Evolutionary conservation across 53 echinoderm and acorn worm species (phyloP).

Genomic region (Temnopleurus reevesii): DNA sequence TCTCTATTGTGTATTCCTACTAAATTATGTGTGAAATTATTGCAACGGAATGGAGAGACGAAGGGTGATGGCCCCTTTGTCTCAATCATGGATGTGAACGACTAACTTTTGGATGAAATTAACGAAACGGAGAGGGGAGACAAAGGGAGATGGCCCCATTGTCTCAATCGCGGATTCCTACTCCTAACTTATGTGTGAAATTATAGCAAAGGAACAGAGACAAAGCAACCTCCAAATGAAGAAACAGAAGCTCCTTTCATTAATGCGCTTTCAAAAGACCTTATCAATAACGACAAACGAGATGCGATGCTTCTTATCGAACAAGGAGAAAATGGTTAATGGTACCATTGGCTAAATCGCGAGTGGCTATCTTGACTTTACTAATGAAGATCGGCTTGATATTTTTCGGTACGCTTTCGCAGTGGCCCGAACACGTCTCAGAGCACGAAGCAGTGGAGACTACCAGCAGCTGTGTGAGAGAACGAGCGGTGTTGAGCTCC

Average conservation of each 20-base stretch:
- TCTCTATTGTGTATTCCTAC: no score
- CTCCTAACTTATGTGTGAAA: no score
- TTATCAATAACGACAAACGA: no score
- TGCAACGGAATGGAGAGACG: neutral
- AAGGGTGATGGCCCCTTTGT: neutral
- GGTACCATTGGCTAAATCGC: neutral
- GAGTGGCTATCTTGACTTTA: neutral
- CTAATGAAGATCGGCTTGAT: neutral
- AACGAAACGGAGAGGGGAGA: neutral
- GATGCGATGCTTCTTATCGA: no score
- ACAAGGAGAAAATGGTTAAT: neutral
- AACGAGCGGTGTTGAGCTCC: neutral
- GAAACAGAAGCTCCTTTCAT: no score
- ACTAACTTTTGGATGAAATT: neutral
- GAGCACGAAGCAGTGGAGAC: neutral
- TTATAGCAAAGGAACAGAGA: no score
- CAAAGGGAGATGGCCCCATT: no score
- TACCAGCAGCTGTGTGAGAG: neutral
- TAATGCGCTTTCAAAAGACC: no score
- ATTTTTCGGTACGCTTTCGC: neutral
- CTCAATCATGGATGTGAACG: neutral
- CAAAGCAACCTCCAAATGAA: no score
- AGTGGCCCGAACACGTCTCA: neutral
- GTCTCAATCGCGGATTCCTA: no score
- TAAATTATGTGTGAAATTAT: no score